A percentile compares a stretch with the other conserved stretches of the same genome.
Conservation (phyloP, 2,888 invertebrate species). For the Leucophenga maculata region DNA sequence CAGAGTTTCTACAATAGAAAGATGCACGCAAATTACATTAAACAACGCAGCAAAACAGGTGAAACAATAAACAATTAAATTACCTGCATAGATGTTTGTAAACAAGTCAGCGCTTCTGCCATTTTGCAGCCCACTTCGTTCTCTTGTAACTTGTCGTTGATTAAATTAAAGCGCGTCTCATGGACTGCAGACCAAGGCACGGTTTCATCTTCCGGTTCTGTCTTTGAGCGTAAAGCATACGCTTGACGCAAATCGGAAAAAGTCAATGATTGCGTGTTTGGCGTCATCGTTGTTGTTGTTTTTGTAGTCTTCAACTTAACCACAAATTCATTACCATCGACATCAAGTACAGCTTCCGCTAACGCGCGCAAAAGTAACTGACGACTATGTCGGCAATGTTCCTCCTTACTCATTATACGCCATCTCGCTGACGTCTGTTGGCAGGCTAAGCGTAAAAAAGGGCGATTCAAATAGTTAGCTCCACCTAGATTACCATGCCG, state of each 20-base stretch:
- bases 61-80: slow-evolving; percentile 27
- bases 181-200: slow-evolving; percentile 55
- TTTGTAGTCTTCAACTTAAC: slow-evolving; percentile 19
- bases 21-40: background rate
- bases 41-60: background rate
- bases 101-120: slow-evolving; percentile 69
- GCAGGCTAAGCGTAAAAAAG: slow-evolving; percentile 82
- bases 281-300: background rate
- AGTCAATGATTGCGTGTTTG: slow-evolving; percentile 13
- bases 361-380: slow-evolving; percentile 77
- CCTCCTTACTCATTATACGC: slow-evolving; percentile 72
- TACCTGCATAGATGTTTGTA: slow-evolving; percentile 74
- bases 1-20: slow-evolving; percentile 73
- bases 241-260: slow-evolving; percentile 43
- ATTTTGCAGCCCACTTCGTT: slow-evolving; percentile 59
- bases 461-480: slow-evolving; percentile 74
- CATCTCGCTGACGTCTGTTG: slow-evolving; percentile 78
- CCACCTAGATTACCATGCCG: slow-evolving; percentile 29
- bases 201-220: slow-evolving; percentile 20
- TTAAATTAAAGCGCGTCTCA: slow-evolving; percentile 44
- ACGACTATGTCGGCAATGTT: slow-evolving; percentile 70
- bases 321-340: slow-evolving; percentile 70
- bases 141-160: slow-evolving; percentile 47
- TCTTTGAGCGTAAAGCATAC: slow-evolving; percentile 52
- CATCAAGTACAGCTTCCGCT: slow-evolving; percentile 76